Percentiles rank a stretch among this genome's conserved stretches.
phyloP scores from a whole-genome alignment of 2,888 invertebrate genomes.

The Eupeodes latifasciatus region DNA sequence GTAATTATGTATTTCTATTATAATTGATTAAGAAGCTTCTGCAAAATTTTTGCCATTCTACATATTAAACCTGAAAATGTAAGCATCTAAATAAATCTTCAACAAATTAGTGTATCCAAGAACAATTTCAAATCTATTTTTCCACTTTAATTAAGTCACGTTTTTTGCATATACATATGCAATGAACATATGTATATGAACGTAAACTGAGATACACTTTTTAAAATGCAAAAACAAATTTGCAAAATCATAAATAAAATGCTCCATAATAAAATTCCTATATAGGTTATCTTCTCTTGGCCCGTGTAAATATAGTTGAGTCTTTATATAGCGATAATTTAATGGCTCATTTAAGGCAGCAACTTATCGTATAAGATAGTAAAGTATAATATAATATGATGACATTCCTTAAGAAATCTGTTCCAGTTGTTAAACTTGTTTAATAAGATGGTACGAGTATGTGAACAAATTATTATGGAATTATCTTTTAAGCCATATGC shows the following conservation, averaged over 20 bases:
- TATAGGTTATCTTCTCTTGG: constrained; percentile 46
- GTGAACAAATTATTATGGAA: constrained; percentile 21
- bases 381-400: background rate
- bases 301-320: background rate
- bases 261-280: constrained; percentile 12
- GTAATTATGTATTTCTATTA: background rate
- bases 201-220: background rate
- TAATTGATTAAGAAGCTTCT: background rate
- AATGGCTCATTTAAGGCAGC: constrained; percentile 40
- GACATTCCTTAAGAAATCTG: constrained; percentile 29
- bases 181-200: too few species aligned
- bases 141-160: background rate
- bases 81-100: background rate
- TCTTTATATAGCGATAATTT: constrained; percentile 16
- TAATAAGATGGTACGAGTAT: background rate
- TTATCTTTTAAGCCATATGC: constrained; percentile 27
- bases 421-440: constrained; percentile 51
- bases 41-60: background rate
- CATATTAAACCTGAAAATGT: background rate
- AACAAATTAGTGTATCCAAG: background rate
- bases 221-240: background rate
- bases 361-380: background rate
- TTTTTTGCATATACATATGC: too few species aligned
- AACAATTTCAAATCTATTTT: background rate
- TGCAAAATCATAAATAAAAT: constrained; percentile 10